These are phyloP conservation scores for Suricata suricatta DNA, from an alignment of 2,113 vertebrate genomes.

Conservation along the genomic window DNA sequence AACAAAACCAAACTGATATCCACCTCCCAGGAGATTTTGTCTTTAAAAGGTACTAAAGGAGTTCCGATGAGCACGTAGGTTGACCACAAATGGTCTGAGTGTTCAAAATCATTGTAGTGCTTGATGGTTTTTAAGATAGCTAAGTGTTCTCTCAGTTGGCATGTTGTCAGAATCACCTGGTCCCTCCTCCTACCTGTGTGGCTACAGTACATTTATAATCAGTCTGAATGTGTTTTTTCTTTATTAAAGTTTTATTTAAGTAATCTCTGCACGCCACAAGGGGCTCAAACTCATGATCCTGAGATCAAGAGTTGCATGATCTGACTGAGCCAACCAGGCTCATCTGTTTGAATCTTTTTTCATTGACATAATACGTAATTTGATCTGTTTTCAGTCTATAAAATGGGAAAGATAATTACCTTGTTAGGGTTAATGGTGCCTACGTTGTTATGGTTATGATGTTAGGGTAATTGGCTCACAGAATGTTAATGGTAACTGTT, in stretches of 20 bases:
- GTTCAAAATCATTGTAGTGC: not conserved
- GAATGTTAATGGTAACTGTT: not conserved
- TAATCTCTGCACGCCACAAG: no score
- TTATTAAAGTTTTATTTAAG: no score
- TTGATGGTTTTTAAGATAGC: not conserved
- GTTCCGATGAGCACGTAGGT: not conserved
- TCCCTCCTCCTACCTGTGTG: not conserved
- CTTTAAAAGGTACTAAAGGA: not conserved
- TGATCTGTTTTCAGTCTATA: not conserved
- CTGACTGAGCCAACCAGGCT: no score
- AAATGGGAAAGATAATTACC: not conserved
- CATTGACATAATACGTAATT: not conserved
- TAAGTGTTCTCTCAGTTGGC: not conserved
- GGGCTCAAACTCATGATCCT: no score
- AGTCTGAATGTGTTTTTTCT: not conserved
- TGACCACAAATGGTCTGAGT: not conserved
- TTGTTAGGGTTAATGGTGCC: not conserved
- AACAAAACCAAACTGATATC: not conserved
- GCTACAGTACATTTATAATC: not conserved
- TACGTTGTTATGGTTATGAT: not conserved
- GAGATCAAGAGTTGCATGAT: no score
- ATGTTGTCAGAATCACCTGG: not conserved
- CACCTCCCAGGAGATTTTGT: not conserved
- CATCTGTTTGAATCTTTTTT: not conserved
- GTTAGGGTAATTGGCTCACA: not conserved